phyloP scores from a whole-genome alignment of 64 coral and sea anemone species.

The Acropora yongei region DNA sequence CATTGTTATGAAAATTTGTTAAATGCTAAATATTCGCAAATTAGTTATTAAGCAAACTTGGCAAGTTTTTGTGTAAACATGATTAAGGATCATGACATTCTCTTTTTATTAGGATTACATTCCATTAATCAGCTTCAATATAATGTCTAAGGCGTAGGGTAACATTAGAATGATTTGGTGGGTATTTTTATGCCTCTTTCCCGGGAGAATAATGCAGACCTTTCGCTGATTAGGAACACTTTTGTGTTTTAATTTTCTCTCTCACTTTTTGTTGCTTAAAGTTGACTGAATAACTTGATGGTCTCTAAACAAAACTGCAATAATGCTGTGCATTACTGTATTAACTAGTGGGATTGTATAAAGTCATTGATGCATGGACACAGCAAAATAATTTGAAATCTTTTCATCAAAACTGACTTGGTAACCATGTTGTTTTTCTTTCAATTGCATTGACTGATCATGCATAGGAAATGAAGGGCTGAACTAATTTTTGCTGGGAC shows the following conservation, averaged over 20 bases:
- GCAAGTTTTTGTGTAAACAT: not conserved
- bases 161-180: not conserved
- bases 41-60: not conserved
- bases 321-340: not conserved
- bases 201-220: not conserved
- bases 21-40: not conserved
- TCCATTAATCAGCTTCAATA: not conserved
- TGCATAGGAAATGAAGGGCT: not conserved
- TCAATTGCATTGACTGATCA: not conserved
- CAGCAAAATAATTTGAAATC: not conserved
- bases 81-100: constrained; percentile 7
- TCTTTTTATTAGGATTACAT: constrained; percentile 2
- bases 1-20: not conserved
- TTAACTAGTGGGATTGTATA: constrained; percentile 26
- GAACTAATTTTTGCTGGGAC: not conserved
- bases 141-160: not conserved
- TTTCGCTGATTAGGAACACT: not conserved
- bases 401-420: not conserved
- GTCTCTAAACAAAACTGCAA: not conserved
- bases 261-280: not conserved
- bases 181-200: not conserved
- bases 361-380: not conserved
- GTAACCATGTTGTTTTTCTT: not conserved
- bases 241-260: not conserved
- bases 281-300: not conserved